Conservation (phyloP, 2,888 invertebrate genomes). For the Macrosiphum euphorbiae region DNA sequence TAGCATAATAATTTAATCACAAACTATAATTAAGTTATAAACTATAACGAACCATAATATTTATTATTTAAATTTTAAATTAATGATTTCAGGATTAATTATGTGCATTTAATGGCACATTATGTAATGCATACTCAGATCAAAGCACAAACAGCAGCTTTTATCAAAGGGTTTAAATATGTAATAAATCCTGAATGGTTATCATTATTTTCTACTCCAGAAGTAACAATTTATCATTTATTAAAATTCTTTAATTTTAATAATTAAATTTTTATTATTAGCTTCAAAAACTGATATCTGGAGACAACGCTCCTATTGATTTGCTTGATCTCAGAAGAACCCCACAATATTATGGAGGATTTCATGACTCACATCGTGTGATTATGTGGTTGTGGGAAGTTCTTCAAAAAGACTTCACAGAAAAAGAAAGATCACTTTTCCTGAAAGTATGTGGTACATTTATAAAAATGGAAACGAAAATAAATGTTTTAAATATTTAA, state of each 20-base stretch:
- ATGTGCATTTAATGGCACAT: slow-evolving; percentile 98
- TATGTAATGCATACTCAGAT: slow-evolving; percentile 99
- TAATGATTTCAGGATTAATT: slow-evolving; percentile 83
- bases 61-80: neutral
- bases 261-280: slow-evolving; percentile 20
- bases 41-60: neutral
- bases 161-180: slow-evolving; percentile 95
- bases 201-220: slow-evolving; percentile 93
- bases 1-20: neutral
- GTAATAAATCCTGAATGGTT: slow-evolving; percentile 97
- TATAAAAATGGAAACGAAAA: too few species aligned
- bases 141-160: slow-evolving; percentile 95
- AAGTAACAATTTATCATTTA: slow-evolving; percentile 73
- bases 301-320: slow-evolving; percentile 94
- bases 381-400: slow-evolving; percentile 99
- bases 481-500: too few species aligned
- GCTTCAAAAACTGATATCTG: slow-evolving; percentile 84
- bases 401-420: slow-evolving; percentile 92
- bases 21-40: neutral
- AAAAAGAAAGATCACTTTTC: too few species aligned
- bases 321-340: slow-evolving; percentile 87
- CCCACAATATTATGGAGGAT: slow-evolving; percentile 99
- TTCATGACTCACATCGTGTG: slow-evolving; percentile 97
- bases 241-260: neutral
- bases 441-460: too few species aligned